These are phyloP conservation scores for Apus apus DNA, from an alignment of 2,113 vertebrate genomes.

Conservation along the genomic window DNA sequence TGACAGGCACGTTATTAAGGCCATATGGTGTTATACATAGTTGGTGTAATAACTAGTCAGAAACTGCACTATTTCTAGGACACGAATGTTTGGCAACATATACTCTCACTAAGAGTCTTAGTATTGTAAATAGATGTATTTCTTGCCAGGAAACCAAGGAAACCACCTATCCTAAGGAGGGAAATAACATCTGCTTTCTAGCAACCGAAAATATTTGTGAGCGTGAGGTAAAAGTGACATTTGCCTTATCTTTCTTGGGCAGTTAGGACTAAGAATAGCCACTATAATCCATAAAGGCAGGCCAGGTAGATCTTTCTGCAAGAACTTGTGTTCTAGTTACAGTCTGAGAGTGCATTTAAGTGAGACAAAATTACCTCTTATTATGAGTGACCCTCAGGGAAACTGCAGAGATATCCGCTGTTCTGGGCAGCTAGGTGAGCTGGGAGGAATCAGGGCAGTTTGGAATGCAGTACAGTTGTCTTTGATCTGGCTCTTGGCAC, in stretches of 20 bases:
- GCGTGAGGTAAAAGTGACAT: not conserved
- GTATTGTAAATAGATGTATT: not conserved
- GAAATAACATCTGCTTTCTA: not conserved
- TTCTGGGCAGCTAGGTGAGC: not conserved
- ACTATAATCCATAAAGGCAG: not conserved
- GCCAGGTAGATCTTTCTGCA: not conserved
- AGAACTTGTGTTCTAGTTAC: not conserved
- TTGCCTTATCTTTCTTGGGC: not conserved
- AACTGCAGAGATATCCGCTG: not conserved
- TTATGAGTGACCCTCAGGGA: not conserved
- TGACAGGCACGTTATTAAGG: constrained; percentile 45
- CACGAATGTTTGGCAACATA: constrained; percentile 18
- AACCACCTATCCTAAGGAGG: not conserved
- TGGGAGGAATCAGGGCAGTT: not conserved
- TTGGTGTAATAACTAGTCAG: constrained; percentile 33
- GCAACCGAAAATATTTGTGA: not conserved
- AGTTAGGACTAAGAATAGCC: not conserved
- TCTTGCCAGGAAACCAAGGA: constrained; percentile 39
- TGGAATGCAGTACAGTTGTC: not conserved
- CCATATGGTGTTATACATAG: constrained; percentile 55
- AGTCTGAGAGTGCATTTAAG: not conserved
- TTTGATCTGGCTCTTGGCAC: not conserved
- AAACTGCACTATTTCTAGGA: constrained; percentile 51
- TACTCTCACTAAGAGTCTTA: not conserved
- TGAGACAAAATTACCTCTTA: not conserved